Conservation (phyloP, 92 coral and sea anemone species). For the Pocillopora meandrina region DNA sequence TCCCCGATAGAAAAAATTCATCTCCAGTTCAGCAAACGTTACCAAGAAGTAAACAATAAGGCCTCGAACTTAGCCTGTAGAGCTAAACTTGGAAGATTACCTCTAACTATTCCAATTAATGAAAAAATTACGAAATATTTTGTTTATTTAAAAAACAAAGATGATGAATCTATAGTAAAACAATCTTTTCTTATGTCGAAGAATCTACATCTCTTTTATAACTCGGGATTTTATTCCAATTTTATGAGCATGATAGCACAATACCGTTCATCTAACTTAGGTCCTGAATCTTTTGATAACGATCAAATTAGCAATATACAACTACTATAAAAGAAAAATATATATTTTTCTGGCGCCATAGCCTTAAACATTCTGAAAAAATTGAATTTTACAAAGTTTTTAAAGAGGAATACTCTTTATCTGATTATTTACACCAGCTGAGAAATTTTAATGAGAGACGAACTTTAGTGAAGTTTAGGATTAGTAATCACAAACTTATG, state of each 20-base stretch:
- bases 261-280: neutral
- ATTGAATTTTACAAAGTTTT: neutral
- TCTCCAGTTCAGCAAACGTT: conserved; percentile 22
- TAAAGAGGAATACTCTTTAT: neutral
- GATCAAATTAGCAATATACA: neutral
- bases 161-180: neutral
- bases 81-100: neutral
- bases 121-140: neutral
- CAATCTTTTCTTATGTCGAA: no score
- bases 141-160: neutral
- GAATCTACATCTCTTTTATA: no score
- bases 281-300: neutral
- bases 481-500: conserved; percentile 2
- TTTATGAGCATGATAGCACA: neutral
- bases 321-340: neutral
- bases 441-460: neutral
- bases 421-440: neutral
- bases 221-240: no score
- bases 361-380: neutral
- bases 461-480: neutral
- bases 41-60: conserved; percentile 22
- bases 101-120: neutral
- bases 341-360: neutral
- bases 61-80: neutral
- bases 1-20: conserved; percentile 41